A percentile compares a stretch with the other conserved stretches of the same genome.
Evolutionary conservation across 2,113 vertebrate genomes (phyloP).

Genomic region (Arvicanthis niloticus): DNA sequence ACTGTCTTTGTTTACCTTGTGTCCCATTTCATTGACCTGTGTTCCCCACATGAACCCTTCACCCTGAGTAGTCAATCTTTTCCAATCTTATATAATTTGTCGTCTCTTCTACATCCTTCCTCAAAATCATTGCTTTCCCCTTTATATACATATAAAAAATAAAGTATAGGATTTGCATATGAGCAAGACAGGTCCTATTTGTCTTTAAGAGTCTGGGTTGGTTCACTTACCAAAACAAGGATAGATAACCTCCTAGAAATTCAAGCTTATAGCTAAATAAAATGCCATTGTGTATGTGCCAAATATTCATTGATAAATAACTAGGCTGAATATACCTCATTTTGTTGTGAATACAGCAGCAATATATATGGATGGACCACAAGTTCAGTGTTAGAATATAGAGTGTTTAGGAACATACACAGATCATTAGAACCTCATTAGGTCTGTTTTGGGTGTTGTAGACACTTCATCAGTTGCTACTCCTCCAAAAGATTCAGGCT

Average conservation of each 20-base stretch:
- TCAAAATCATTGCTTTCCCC: no score
- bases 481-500: neutral
- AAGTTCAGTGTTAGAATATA: neutral
- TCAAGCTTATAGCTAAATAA: neutral
- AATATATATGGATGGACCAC: no score
- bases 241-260: neutral
- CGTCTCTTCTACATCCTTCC: neutral
- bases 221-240: no score
- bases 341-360: neutral
- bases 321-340: no score
- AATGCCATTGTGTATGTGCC: neutral
- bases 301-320: neutral
- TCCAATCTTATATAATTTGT: no score
- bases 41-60: neutral
- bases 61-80: no score
- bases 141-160: no score
- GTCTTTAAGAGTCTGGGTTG: neutral
- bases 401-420: neutral
- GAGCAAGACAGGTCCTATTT: no score
- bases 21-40: no score
- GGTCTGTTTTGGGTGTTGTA: neutral
- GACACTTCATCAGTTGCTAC: neutral
- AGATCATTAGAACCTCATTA: neutral
- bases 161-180: neutral
- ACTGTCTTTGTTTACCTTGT: neutral